Evolutionary conservation across 2,113 vertebrate species (phyloP).

Genomic region (Ceyx cyanopectus): DNA sequence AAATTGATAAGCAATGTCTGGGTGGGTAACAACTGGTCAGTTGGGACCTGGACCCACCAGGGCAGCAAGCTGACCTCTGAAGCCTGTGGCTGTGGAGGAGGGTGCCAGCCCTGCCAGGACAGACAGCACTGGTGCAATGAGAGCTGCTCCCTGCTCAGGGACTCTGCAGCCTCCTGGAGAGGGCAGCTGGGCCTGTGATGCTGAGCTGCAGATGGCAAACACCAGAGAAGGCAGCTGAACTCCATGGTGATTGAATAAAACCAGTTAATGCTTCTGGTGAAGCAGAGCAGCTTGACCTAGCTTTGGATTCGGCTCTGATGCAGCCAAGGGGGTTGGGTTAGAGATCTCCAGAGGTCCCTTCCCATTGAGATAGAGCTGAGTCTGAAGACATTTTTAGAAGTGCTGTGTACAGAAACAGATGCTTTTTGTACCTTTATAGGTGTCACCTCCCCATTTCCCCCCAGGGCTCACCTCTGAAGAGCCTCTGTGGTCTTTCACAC

Average conservation of each 20-base stretch:
- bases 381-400: background rate
- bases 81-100: background rate
- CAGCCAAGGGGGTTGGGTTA: background rate
- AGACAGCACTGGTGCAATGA: background rate
- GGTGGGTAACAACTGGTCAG: accelerated
- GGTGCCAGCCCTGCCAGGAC: background rate
- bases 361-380: background rate
- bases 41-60: background rate
- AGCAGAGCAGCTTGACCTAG: background rate
- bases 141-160: background rate
- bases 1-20: no score
- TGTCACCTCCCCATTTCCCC: background rate
- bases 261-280: background rate
- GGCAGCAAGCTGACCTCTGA: background rate
- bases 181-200: background rate
- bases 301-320: background rate
- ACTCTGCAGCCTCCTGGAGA: background rate
- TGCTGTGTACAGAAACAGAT: background rate
- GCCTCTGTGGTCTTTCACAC: background rate
- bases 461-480: background rate
- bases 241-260: background rate
- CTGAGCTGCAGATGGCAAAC: background rate
- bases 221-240: background rate
- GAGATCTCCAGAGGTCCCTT: background rate
- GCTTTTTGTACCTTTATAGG: background rate